Base-by-base conservation (phyloP, 2,888 invertebrate species). In the Spodoptera exigua region DNA sequence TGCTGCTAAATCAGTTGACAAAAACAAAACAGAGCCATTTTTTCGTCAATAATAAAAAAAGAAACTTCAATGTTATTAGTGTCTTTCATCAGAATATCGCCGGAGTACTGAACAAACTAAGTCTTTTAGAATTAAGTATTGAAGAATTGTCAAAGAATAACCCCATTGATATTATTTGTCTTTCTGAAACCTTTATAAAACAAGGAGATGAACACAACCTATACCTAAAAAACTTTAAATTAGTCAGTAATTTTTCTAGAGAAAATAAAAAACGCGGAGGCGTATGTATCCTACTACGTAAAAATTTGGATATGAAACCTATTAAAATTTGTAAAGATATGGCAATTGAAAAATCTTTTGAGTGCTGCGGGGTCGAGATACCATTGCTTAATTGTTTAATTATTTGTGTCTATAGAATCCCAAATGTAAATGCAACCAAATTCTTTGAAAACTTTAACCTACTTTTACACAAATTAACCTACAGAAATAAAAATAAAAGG, bases 391-490 rank as follows among this genome's bases (percentile, higher is more conserved):
- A 35, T 10, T 35, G 35, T 35, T 2, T 35, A 35, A 10, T 35
- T 12, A 35, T 35, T 12, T 35, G 35, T 35, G 2, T 35, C 12
- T 35, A 35, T 35, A 35, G 35, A 35, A 35, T 35, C 35, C 35
- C 35, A 35, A 35, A 35, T 35, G 2, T 35, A 35, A 35, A 35
- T 12, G 35, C 35, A 35, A 35, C 35, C 12, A 35, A 12, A 35
- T 35, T 35, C 35, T 35, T 35, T 35, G 35, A 35, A 35, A 35
- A 35, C 9, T 35, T 35, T 12, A 35, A 35, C 35, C 35, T 35
- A 35, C 35, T 35, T 12, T 35, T 35, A 35, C 9, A 35, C 35
- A 35, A 35, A 12, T 10, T 35, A 35, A 35, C 35, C 35, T 35
- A 35, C 35, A 2, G 35, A 35, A 35, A 35, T 35, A 35, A 35